phyloP scores from a whole-genome alignment of 2,888 invertebrate genomes.

The Drosophila diplacantha region DNA sequence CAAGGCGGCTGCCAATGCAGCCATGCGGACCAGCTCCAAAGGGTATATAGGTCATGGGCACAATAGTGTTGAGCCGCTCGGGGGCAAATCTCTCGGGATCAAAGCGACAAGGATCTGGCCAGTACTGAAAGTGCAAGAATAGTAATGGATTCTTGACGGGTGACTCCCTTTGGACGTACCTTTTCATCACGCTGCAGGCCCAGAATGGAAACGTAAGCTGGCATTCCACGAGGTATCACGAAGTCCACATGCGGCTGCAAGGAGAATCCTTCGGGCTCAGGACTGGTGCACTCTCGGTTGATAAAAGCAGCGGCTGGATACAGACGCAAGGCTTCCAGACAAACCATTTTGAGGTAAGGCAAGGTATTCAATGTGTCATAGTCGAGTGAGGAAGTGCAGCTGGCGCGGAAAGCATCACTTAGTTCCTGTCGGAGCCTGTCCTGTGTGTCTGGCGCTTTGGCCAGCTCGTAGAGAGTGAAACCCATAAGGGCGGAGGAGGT shows the following conservation, averaged over 20 bases:
- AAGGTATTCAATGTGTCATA: constrained; percentile 75
- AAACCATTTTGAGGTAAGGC: constrained; percentile 77
- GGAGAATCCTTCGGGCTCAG: constrained; percentile 50
- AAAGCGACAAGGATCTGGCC: constrained; percentile 70
- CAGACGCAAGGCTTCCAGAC: constrained; percentile 73
- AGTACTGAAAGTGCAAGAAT: constrained; percentile 56
- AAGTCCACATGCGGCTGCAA: constrained; percentile 64
- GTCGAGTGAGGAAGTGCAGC: constrained; percentile 46
- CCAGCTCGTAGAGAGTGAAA: constrained; percentile 77
- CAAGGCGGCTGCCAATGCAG: constrained; percentile 76
- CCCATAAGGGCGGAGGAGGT: constrained; percentile 77
- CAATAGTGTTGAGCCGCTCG: constrained; percentile 45
- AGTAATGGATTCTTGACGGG: no score
- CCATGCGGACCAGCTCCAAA: constrained; percentile 75
- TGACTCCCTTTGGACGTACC: constrained; percentile 39
- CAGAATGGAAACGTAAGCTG: constrained; percentile 72
- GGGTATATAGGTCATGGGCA: constrained; percentile 72
- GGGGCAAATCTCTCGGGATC: constrained; percentile 73
- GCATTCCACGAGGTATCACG: constrained; percentile 72
- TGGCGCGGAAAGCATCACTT: constrained; percentile 49
- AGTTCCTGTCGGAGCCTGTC: constrained; percentile 76
- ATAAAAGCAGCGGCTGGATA: constrained; percentile 76
- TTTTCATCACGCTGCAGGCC: constrained; percentile 74
- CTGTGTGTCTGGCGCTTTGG: constrained; percentile 76
- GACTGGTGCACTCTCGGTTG: constrained; percentile 71